A percentile compares a stretch with the other conserved stretches of the same genome.
Evolutionary conservation across 2,113 vertebrate species (phyloP).

Genomic region (Rutilus rutilus): DNA sequence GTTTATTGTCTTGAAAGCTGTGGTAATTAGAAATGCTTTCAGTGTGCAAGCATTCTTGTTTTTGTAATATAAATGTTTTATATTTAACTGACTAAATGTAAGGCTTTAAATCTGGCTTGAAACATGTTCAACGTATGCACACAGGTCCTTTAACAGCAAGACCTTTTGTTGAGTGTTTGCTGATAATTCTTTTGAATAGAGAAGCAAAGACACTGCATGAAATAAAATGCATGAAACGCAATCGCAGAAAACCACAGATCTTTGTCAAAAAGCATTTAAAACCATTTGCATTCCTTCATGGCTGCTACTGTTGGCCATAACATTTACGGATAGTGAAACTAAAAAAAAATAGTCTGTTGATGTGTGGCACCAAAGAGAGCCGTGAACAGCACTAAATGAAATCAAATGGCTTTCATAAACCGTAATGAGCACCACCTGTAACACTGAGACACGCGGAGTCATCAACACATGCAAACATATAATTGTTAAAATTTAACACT

Average conservation of each 20-base stretch:
- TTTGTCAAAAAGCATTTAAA: slow-evolving; percentile 4
- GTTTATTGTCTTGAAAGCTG: neutral
- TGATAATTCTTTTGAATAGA: neutral
- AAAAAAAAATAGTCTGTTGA: slow-evolving; percentile 55
- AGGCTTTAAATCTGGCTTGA: neutral
- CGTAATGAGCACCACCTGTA: slow-evolving; percentile 65
- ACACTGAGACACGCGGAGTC: slow-evolving; percentile 46
- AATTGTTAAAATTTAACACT: slow-evolving; percentile 51
- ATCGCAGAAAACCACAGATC: neutral
- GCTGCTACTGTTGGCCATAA: slow-evolving; percentile 45
- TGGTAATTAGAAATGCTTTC: neutral
- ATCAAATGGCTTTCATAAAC: slow-evolving; percentile 66
- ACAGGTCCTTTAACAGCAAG: neutral
- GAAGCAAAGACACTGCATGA: neutral
- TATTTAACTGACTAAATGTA: neutral
- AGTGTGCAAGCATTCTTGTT: neutral
- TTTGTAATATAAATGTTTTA: neutral
- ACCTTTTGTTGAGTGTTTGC: neutral
- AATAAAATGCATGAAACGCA: neutral
- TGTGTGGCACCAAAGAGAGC: slow-evolving; percentile 54
- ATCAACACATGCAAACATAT: slow-evolving; percentile 56
- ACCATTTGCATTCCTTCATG: neutral
- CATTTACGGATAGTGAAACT: slow-evolving; percentile 54
- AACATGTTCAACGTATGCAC: neutral
- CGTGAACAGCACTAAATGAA: slow-evolving; percentile 58